Percentiles rank a stretch among this genome's conserved stretches.
These are phyloP conservation scores for Knipowitschia caucasica DNA, from an alignment of 2,797 vertebrate species.

Conservation along the genomic window DNA sequence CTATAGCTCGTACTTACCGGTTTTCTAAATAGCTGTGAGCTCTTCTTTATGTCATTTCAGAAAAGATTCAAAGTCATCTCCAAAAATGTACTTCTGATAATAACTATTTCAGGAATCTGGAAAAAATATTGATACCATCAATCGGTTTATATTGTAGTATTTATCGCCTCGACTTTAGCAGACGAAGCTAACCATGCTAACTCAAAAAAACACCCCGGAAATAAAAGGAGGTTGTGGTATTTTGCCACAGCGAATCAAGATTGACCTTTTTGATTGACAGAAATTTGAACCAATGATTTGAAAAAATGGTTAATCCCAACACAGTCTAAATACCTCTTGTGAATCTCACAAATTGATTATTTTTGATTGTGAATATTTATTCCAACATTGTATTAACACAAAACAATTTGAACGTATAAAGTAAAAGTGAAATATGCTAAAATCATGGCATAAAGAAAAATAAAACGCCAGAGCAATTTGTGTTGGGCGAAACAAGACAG, in stretches of 20 bases:
- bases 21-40: slow-evolving; percentile 4
- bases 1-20: slow-evolving; percentile 19
- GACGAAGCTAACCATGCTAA: slow-evolving; percentile 11
- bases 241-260: slow-evolving; percentile 15
- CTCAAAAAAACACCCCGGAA: slow-evolving; percentile 42
- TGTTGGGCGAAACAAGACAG: too few relatives aligned
- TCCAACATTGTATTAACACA: too few relatives aligned
- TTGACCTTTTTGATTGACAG: not conserved
- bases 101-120: not conserved
- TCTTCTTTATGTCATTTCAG: slow-evolving; percentile 28
- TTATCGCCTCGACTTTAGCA: not conserved
- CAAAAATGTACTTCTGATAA: not conserved
- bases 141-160: too few relatives aligned
- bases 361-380: too few relatives aligned
- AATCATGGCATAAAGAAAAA: too few relatives aligned
- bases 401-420: too few relatives aligned
- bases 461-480: too few relatives aligned
- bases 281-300: not conserved
- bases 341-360: too few relatives aligned
- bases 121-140: not conserved
- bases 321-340: too few relatives aligned
- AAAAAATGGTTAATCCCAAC: slow-evolving; percentile 25
- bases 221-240: slow-evolving; percentile 7
- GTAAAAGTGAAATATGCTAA: too few relatives aligned
- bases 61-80: not conserved